Evolutionary conservation across 2,888 invertebrate species (phyloP).

Genomic region (Tipula unca): DNA sequence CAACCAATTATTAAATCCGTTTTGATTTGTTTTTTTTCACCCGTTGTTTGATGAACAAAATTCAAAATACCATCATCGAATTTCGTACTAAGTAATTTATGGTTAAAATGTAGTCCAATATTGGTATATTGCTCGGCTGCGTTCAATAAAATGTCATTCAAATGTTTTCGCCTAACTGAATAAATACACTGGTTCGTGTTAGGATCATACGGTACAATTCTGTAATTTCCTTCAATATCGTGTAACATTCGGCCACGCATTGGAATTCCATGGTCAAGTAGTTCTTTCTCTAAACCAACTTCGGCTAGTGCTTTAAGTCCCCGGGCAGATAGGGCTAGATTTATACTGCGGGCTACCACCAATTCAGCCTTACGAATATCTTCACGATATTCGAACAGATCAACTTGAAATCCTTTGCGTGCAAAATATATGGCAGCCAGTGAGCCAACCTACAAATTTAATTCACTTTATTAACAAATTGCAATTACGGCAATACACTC

Average conservation of each 20-base stretch:
- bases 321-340: conserved; percentile 81
- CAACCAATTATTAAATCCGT: conserved; percentile 86
- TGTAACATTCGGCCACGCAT: conserved; percentile 91
- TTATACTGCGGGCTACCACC: conserved; percentile 82
- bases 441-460: conserved; percentile 74
- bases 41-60: conserved; percentile 52
- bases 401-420: conserved; percentile 70
- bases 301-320: conserved; percentile 73
- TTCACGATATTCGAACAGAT: conserved; percentile 81
- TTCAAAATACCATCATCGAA: conserved; percentile 59
- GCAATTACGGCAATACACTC: conserved; percentile 34
- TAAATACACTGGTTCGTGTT: conserved; percentile 79
- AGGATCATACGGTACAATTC: conserved; percentile 76
- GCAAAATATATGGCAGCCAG: conserved; percentile 80
- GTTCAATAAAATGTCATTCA: conserved; percentile 75
- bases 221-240: conserved; percentile 57
- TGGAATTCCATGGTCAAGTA: conserved; percentile 69
- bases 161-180: conserved; percentile 79
- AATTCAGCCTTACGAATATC: conserved; percentile 68
- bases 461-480: not conserved
- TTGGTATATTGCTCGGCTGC: conserved; percentile 73
- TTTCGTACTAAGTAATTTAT: conserved; percentile 68
- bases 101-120: conserved; percentile 70
- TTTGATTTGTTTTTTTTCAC: conserved; percentile 44
- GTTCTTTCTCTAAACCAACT: conserved; percentile 68